These are phyloP conservation scores for Drosophila rhopaloa DNA, from an alignment of 1,140 invertebrate genomes.

Conservation along the genomic window DNA sequence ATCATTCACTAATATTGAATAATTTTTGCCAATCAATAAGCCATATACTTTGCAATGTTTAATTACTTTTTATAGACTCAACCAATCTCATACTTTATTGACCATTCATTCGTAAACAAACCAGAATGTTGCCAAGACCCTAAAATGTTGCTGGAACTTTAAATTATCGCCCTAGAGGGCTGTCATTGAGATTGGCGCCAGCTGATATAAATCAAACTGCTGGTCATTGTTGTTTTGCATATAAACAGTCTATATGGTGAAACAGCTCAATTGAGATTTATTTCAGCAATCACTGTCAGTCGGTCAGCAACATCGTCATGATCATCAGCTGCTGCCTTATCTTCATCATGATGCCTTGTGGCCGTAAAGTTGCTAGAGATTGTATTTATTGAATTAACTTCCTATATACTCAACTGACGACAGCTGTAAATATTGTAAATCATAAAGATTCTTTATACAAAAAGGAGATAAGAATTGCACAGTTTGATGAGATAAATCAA, in stretches of 20 bases:
- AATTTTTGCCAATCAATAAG: too few relatives aligned
- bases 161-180: constrained; percentile 2
- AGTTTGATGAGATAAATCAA: constrained; percentile 13
- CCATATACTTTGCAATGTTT: not conserved
- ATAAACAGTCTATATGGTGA: constrained; percentile 11
- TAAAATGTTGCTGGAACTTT: constrained; percentile 22
- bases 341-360: constrained; percentile 40
- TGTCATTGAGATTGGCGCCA: constrained; percentile 60
- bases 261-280: constrained; percentile 72
- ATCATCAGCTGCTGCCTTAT: constrained; percentile 11
- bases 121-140: constrained; percentile 2
- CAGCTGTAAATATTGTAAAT: constrained; percentile 31
- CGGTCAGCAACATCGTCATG: constrained; percentile 48
- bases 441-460: constrained; percentile 6
- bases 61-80: not conserved
- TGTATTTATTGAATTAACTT: constrained; percentile 53
- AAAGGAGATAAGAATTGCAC: constrained; percentile 20
- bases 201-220: constrained; percentile 56
- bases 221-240: constrained; percentile 31
- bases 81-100: constrained; percentile 1
- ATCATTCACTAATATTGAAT: too few relatives aligned
- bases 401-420: constrained; percentile 58
- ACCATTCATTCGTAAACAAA: not conserved
- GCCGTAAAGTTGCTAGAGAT: constrained; percentile 32
- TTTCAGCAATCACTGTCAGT: constrained; percentile 64